Evolutionary conservation across 2,113 vertebrate species (phyloP).

Genomic region (Bungarus multicinctus): DNA sequence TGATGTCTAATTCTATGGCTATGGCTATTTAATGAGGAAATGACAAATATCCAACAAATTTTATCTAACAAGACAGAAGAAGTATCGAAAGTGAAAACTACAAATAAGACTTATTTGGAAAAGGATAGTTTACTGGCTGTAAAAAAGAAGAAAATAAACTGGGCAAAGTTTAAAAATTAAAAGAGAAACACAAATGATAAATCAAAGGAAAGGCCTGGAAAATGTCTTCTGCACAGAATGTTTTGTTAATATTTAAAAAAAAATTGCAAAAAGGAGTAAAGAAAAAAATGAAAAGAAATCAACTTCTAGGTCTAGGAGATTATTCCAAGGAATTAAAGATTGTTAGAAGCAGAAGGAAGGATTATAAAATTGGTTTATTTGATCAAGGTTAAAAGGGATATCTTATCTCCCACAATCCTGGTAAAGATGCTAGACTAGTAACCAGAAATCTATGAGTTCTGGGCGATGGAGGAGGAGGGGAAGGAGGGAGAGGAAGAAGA

Average conservation of each 20-base stretch:
- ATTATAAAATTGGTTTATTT: not conserved
- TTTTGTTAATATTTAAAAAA: not conserved
- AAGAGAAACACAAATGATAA: not conserved
- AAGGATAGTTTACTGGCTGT: not conserved
- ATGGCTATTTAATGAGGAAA: not conserved
- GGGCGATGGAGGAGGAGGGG: no score
- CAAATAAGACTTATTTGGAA: not conserved
- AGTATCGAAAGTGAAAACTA: not conserved
- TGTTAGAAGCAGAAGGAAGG: not conserved
- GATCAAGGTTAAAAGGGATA: not conserved
- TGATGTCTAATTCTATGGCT: not conserved
- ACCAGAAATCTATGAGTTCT: not conserved
- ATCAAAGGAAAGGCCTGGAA: not conserved
- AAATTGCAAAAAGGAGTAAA: not conserved
- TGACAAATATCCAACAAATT: not conserved
- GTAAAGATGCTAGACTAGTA: not conserved
- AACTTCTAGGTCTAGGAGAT: not conserved
- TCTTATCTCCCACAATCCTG: no score
- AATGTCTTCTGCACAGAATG: not conserved
- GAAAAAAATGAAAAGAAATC: not conserved
- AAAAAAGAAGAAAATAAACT: no score
- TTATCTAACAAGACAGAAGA: no score
- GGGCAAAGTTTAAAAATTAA: not conserved
- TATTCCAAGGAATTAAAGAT: not conserved
- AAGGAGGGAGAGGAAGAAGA: not conserved